Percentiles rank a stretch among this genome's conserved stretches.
phyloP scores from a whole-genome alignment of 2,113 vertebrate genomes.

The Benitochromis conjunctus region DNA sequence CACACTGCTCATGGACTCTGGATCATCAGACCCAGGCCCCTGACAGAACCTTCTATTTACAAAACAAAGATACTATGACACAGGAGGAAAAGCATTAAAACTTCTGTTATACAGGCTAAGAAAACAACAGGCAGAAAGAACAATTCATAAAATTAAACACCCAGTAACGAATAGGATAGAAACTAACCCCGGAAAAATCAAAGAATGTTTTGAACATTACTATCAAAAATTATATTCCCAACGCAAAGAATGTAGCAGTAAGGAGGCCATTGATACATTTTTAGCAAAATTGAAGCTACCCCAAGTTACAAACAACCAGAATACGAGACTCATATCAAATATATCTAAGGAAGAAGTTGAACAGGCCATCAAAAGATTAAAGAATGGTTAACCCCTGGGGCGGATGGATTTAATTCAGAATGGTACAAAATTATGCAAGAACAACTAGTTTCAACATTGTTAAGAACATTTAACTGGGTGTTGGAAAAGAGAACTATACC shows the following conservation, averaged over 20 bases:
- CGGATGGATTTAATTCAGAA: background rate
- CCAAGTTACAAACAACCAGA: background rate
- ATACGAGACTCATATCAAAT: background rate
- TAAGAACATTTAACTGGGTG: background rate
- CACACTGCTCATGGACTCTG: too few species aligned
- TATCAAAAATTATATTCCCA: background rate
- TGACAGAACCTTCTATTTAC: background rate
- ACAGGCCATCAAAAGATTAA: background rate
- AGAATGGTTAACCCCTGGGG: background rate
- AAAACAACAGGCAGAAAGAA: background rate
- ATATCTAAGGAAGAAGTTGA: background rate
- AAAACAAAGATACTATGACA: background rate
- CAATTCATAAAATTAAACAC: background rate
- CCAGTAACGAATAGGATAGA: background rate
- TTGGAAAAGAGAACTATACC: background rate
- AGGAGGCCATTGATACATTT: background rate
- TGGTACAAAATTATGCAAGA: background rate
- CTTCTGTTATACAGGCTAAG: too few species aligned
- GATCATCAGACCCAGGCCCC: too few species aligned
- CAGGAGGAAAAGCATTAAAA: background rate
- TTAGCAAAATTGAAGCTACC: background rate
- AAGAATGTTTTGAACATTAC: background rate
- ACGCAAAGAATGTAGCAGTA: background rate
- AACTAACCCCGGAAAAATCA: background rate
- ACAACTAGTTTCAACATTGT: background rate